A percentile compares a stretch with the other conserved stretches of the same genome.
These are phyloP conservation scores for Gonocerus acuteangulatus DNA, from an alignment of 2,888 invertebrate species.

Conservation along the genomic window DNA sequence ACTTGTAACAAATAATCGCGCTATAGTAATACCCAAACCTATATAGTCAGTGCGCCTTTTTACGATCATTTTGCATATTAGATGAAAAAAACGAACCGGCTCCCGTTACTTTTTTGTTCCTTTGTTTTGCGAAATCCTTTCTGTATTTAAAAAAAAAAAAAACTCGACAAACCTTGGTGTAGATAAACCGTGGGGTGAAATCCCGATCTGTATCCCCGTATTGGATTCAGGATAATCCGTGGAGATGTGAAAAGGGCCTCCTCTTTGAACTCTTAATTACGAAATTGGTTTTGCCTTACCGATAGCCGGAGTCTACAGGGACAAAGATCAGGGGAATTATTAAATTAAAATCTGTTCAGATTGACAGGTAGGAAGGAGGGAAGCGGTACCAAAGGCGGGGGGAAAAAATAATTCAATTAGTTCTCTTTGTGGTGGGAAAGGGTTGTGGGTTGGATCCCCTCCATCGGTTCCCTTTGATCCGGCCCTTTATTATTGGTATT, in stretches of 20 bases:
- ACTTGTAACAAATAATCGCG: too few species aligned
- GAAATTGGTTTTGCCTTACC: slow-evolving; percentile 23
- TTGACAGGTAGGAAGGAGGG: slow-evolving; percentile 25
- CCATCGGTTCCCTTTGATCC: not conserved
- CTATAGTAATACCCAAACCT: too few species aligned
- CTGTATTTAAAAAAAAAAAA: too few species aligned
- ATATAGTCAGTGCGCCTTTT: too few species aligned
- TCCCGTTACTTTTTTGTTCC: too few species aligned
- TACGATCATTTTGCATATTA: too few species aligned
- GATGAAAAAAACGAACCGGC: too few species aligned
- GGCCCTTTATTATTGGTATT: slow-evolving; percentile 34
- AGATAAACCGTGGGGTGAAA: not conserved
- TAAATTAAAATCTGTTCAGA: slow-evolving; percentile 25
- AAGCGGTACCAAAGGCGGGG: not conserved
- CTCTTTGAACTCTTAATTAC: slow-evolving; percentile 20
- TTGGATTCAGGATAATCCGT: slow-evolving; percentile 23
- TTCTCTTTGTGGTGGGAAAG: slow-evolving; percentile 17
- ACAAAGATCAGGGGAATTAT: slow-evolving; percentile 25
- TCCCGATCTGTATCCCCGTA: slow-evolving; percentile 4
- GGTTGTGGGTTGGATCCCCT: slow-evolving; percentile 1
- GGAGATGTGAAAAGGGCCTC: slow-evolving; percentile 13
- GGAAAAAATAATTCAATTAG: slow-evolving; percentile 12
- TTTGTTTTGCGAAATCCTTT: too few species aligned
- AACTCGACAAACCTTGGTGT: too few species aligned
- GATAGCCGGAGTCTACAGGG: slow-evolving; percentile 10